Conservation (phyloP, 1,140 invertebrate genomes). For the Homalodisca vitripennis region DNA sequence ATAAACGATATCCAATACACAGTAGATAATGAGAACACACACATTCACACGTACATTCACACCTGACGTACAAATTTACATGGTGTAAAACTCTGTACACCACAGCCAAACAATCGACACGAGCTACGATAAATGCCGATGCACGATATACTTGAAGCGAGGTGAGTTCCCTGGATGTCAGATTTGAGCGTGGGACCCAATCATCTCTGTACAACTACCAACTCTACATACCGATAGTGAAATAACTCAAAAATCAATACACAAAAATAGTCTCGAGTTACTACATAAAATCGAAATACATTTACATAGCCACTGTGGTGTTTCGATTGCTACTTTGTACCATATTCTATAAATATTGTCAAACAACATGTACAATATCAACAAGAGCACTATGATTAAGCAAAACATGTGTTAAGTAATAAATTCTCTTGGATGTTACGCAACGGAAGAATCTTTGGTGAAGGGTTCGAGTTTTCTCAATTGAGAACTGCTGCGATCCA, state of each 20-base stretch:
- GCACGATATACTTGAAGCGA: neutral
- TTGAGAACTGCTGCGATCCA: neutral
- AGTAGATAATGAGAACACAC: neutral
- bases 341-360: neutral
- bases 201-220: conserved; percentile 1
- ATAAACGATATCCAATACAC: neutral
- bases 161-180: conserved; percentile 1
- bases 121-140: neutral
- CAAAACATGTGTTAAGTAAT: neutral
- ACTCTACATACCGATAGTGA: conserved; percentile 1
- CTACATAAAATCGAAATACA: neutral
- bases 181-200: neutral
- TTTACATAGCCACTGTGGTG: neutral
- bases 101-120: no score
- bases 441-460: conserved; percentile 11
- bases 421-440: neutral
- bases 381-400: neutral
- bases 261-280: neutral
- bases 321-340: conserved; percentile 21
- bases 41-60: neutral
- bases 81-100: neutral
- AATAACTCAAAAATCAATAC: conserved; percentile 15
- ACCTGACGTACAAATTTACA: neutral
- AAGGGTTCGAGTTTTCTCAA: conserved; percentile 10
- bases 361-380: neutral